These are phyloP conservation scores for Drosophila neonasuta DNA, from an alignment of 2,888 invertebrate species.

Conservation along the genomic window DNA sequence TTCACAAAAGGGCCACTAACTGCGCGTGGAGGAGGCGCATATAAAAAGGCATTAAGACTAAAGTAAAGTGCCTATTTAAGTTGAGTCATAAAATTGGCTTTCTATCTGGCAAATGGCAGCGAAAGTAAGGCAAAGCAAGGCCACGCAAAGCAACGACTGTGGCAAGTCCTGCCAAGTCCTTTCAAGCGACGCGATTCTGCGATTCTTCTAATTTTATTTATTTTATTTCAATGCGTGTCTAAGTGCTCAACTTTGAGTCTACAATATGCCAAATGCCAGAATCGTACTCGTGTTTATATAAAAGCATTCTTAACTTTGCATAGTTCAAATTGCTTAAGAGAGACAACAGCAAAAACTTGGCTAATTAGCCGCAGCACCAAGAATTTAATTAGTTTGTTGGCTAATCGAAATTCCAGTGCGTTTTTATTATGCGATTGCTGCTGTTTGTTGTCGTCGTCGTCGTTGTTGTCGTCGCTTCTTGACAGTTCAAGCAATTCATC, in stretches of 20 bases:
- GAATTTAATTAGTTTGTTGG: constrained; percentile 39
- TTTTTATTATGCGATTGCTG: constrained; percentile 3
- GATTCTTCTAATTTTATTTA: constrained; percentile 73
- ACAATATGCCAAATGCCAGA: constrained; percentile 48
- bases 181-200: constrained; percentile 1
- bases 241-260: constrained; percentile 59
- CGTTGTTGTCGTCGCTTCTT: not conserved
- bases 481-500: constrained; percentile 21
- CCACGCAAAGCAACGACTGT: not conserved
- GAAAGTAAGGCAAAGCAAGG: not conserved
- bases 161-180: constrained; percentile 6
- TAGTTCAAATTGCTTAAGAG: constrained; percentile 39
- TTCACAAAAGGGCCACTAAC: constrained; percentile 54
- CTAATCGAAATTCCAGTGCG: constrained; percentile 5
- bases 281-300: constrained; percentile 13
- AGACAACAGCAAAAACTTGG: constrained; percentile 21
- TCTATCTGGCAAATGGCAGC: constrained; percentile 64
- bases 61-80: constrained; percentile 79
- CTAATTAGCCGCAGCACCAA: constrained; percentile 36
- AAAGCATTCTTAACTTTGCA: constrained; percentile 32
- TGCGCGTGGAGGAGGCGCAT: constrained; percentile 46
- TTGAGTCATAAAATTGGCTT: constrained; percentile 79
- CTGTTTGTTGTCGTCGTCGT: not conserved
- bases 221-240: constrained; percentile 76
- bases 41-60: constrained; percentile 78